Evolutionary conservation across 2,888 invertebrate species (phyloP), one percentile per base, ranked within the genome.

Genomic region (Netelia melanura): DNA sequence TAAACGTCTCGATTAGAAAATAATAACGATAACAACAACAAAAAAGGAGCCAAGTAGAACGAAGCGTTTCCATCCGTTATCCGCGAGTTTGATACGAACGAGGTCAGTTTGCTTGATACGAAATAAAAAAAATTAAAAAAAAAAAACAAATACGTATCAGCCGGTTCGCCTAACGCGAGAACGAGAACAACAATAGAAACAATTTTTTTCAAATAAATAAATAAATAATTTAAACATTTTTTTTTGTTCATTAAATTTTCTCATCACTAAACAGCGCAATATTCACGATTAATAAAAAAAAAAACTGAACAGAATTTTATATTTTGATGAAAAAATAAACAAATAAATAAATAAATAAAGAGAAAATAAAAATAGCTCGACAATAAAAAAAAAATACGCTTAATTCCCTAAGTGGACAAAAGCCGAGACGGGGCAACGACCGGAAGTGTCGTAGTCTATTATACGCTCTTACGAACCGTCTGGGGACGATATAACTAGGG

Each of bases 21-120:
- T 48, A 48, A 44, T 10, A 11, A 30, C 14, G 8, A 48, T 14
- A 48, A 48, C 14, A 14, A 48, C 14, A 11, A 14, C n/a, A 52
- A 74, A 72, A 65, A 48, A 67, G 25, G 58, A 38, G 8, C 25
- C 25, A 56, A 68, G 68, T 58, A 81, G 17, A 56, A 21, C 44
- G 76, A 76, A 75, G 76, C 72, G 67, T 62, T 76, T 81, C 76
- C 64, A 76, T 81, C 81, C 70, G 75, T 76, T 76, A 81, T 81
- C 11, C 11, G 25, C 48, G 38, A 64, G 62, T 21, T n/a, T 30
- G 17, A 58, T 58, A 21, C 2, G 48, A 76, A 74, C 54, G 70
- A 70, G 81, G 70, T 67, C 74, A 43, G 10, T 14, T 43, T 61
- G 11, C 11, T 52, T 44, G 78, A 62, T 17, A 38, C 8, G 30